A percentile compares a stretch with the other conserved stretches of the same genome.
phyloP scores from a whole-genome alignment of 2,113 vertebrate genomes.

The Muntiacus reevesi region DNA sequence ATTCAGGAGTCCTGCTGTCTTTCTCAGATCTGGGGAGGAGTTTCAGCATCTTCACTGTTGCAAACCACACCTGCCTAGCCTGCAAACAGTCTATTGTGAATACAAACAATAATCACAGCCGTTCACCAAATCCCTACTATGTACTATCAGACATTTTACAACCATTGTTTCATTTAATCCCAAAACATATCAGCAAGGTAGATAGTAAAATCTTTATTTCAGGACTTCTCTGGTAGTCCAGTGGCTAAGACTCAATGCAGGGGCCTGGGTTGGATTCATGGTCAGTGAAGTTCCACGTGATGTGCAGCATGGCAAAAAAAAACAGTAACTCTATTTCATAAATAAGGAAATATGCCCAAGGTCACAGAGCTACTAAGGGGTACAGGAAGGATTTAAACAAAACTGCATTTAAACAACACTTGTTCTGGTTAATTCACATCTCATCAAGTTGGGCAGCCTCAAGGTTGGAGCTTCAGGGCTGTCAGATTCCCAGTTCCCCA shows the following conservation, averaged over 20 bases:
- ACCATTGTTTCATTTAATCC: constrained; percentile 4
- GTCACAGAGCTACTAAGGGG: not conserved
- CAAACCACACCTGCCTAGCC: not conserved
- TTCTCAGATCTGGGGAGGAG: not conserved
- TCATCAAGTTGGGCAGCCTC: not conserved
- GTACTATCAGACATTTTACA: not conserved
- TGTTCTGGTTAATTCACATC: not conserved
- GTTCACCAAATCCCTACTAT: not conserved
- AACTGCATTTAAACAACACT: not conserved
- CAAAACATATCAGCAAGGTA: not conserved
- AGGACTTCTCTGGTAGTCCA: not conserved
- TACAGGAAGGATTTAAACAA: not conserved
- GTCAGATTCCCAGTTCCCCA: not conserved
- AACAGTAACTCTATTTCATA: not conserved
- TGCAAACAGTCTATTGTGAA: not conserved
- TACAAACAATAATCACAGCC: not conserved
- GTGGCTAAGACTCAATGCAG: not conserved
- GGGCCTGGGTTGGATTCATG: not conserved
- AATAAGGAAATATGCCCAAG: not conserved
- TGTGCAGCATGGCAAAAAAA: not conserved
- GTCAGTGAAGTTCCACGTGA: not conserved
- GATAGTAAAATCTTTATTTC: not conserved
- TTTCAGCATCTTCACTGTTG: not conserved
- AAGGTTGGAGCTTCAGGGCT: not conserved
- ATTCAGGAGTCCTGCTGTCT: not conserved